These are phyloP conservation scores for Eugnorisma glareosa DNA, from an alignment of 2,888 invertebrate genomes.

Conservation along the genomic window DNA sequence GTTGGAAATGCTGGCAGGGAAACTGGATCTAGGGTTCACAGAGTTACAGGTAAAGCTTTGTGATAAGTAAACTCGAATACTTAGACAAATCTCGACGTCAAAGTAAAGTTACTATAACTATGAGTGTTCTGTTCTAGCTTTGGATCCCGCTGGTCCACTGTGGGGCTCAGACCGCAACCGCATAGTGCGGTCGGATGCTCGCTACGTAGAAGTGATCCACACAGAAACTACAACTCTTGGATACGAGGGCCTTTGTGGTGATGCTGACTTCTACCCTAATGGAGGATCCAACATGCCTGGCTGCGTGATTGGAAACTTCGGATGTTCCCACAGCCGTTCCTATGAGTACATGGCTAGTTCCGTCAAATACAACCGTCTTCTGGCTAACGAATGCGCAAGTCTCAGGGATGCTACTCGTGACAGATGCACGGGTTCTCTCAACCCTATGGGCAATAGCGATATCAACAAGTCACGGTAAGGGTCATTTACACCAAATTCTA, in stretches of 20 bases:
- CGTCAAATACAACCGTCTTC: slow-evolving; percentile 75
- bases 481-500: neutral
- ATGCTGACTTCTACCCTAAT: slow-evolving; percentile 84
- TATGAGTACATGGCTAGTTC: slow-evolving; percentile 80
- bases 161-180: slow-evolving; percentile 76
- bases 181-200: slow-evolving; percentile 74
- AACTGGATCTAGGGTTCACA: slow-evolving; percentile 73
- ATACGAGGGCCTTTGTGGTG: slow-evolving; percentile 75
- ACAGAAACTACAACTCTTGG: slow-evolving; percentile 79
- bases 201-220: slow-evolving; percentile 85
- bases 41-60: slow-evolving; percentile 79
- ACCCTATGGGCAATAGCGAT: slow-evolving; percentile 54
- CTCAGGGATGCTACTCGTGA: slow-evolving; percentile 70
- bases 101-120: neutral
- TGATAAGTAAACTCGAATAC: neutral
- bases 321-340: slow-evolving; percentile 80
- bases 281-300: slow-evolving; percentile 83
- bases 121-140: slow-evolving; percentile 68
- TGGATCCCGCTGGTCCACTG: slow-evolving; percentile 85
- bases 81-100: neutral
- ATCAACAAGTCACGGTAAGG: slow-evolving; percentile 53
- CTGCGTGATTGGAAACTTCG: slow-evolving; percentile 69
- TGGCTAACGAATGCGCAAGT: slow-evolving; percentile 75
- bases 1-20: slow-evolving; percentile 82
- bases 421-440: slow-evolving; percentile 66